These are phyloP conservation scores for Drosophila differens DNA, from an alignment of 2,888 invertebrate species.

Conservation along the genomic window DNA sequence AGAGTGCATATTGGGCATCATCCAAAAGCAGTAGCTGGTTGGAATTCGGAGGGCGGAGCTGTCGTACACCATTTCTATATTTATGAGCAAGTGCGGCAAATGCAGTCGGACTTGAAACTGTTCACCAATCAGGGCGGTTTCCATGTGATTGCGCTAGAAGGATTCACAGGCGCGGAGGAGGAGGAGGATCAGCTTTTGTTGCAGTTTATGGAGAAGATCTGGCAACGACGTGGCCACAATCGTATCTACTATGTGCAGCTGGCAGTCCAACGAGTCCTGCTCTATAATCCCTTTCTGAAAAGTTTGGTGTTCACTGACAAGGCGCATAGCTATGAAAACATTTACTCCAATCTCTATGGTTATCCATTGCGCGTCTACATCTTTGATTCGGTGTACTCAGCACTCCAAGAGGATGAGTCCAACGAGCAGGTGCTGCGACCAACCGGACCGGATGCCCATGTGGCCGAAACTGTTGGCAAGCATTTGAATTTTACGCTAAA, in stretches of 20 bases:
- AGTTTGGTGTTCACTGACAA: conserved; percentile 16
- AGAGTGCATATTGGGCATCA: conserved; percentile 30
- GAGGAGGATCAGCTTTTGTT: conserved; percentile 28
- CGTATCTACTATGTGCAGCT: conserved; percentile 72
- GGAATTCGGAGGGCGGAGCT: neutral
- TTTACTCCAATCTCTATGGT: conserved; percentile 75
- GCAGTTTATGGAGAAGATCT: conserved; percentile 56
- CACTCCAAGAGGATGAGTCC: conserved; percentile 53
- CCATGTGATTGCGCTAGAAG: conserved; percentile 51
- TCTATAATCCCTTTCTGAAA: conserved; percentile 78
- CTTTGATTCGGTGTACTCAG: conserved; percentile 82
- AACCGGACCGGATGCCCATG: conserved; percentile 80
- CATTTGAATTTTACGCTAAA: conserved; percentile 78
- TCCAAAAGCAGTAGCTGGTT: neutral
- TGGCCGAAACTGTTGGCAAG: conserved; percentile 73
- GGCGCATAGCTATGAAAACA: conserved; percentile 39
- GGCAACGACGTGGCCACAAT: conserved; percentile 68
- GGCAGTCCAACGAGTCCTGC: conserved; percentile 28
- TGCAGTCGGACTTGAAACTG: neutral
- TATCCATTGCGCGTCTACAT: conserved; percentile 82
- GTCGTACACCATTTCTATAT: conserved; percentile 52
- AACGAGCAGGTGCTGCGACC: conserved; percentile 46
- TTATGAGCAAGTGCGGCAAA: conserved; percentile 20
- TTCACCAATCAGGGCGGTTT: conserved; percentile 44
- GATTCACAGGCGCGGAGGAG: neutral